Evolutionary conservation across 2,797 vertebrate genomes (phyloP), one percentile per base, ranked within the genome.

Genomic region (Trachops cirrhosus): DNA sequence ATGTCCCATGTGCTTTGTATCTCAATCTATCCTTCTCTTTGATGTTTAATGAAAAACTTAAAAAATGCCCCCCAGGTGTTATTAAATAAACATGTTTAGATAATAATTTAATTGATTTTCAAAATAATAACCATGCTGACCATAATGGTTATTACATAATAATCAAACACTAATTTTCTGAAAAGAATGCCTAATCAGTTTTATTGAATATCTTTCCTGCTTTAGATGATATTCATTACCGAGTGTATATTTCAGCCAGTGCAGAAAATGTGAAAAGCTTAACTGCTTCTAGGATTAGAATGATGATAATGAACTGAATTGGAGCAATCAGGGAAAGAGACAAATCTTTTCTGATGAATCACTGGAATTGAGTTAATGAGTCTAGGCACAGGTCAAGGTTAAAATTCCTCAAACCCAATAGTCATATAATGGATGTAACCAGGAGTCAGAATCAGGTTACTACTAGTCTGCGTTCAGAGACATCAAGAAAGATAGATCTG

Each of bases 201-300:
- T 91, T 83, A 80, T 52, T 94, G 64, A 94, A 52, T 39, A 67
- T 19, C 11, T 89, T n/a, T 79, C 37, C 54, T 50, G 37, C 16
- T 24, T 44, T 79, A 41, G 75, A 39, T 77, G 44, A 41, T 94
- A 85, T 48, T 95, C 29, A 84, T 75, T 82, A 77, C 18, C 39
- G 7, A 68, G n/a, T 52, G 46, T 54, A 22, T 86, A 90, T 91
- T 92, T 89, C 83, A 92, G 48, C 10, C 90, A 75, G 48, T 37
- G 18, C 90, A 75, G 32, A 70, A 92, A 91, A 94, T 74, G 18
- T 80, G 6, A 48, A 84, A 95, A 84, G 29, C 26, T n/a, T 88
- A 22, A 78, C 12, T 85, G 29, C 18, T 75, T 91, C 18, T 77
- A 68, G 41, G 7, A 37, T 88, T 87, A 57, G 19, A 91, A 89